Base-by-base conservation (phyloP, 2,888 invertebrate species). In the Chrysolina oricalcia region DNA sequence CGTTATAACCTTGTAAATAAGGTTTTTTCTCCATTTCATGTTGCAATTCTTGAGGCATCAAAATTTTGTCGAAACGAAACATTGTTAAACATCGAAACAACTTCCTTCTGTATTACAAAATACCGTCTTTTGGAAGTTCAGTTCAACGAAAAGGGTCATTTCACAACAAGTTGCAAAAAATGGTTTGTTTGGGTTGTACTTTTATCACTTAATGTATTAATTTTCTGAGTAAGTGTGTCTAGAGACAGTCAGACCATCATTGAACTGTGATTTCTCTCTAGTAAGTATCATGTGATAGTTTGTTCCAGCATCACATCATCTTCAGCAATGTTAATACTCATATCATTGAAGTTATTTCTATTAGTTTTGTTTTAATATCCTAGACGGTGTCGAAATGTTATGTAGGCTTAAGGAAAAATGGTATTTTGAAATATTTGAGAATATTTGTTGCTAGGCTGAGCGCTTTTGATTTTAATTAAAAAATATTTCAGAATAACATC, bases 301-400 rank as follows among this genome's bases (percentile, higher is more conserved):
- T 66, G 64, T 73, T 63, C 53, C 48, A 46, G 69, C 72, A 75
- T 75, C 75, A 72, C 72, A 68, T 68, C 56, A 72, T 75, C 72
- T 75, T 72, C 59, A 50, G 66, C 70, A 76, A 75, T 73, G 63
- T 72, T 70, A 76, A 76, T 76, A 76, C 76, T 76, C 76, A 75
- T 78, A 10, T 56, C 21, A 59, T 59, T 59, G 8, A 23, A n/a
- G 59, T 59, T 59, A 27, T 15, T n/a, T 59, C 19, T 53, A 19
- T 53, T 21, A 21, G 10, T 53, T 53, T 53, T 11, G 21, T 53
- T 59, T 35, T 3, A 59, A 59, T 27, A 35, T 59, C 59, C 13
- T 59, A 59, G 15, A 59, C 27, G 27, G 15, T 59, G 59, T 59
- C 35, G 27, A 23, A 59, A 59, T 59, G 59, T 59, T 35, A 27